phyloP scores from a whole-genome alignment of 2,797 vertebrate genomes.

The Hapalemur alaotrensis region DNA sequence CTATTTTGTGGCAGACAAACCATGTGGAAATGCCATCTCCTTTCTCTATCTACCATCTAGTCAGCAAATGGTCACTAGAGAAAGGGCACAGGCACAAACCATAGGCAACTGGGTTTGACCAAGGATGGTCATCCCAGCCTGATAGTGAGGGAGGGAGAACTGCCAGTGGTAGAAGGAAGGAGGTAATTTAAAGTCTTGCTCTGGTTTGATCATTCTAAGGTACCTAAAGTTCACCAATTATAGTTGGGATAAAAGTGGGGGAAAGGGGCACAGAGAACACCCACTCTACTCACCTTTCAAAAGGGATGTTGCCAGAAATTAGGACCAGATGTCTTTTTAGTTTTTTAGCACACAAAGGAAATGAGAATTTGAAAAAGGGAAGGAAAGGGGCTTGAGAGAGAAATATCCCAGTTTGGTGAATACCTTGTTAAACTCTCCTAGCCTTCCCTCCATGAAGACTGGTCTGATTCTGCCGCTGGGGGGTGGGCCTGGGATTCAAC shows the following conservation, averaged over 20 bases:
- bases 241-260: not conserved
- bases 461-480: not conserved
- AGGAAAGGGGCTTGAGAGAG: not conserved
- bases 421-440: not conserved
- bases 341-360: not conserved
- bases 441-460: not conserved
- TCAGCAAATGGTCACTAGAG: not conserved
- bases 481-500: not conserved
- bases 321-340: not conserved
- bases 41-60: not conserved
- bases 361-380: not conserved
- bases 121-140: not conserved
- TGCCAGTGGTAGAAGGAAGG: not conserved
- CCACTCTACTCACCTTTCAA: not conserved
- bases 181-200: not conserved
- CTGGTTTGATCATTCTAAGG: not conserved
- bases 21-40: not conserved
- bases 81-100: not conserved
- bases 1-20: not conserved
- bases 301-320: not conserved
- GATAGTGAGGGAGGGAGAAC: not conserved
- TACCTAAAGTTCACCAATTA: not conserved
- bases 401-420: not conserved
- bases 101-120: not conserved
- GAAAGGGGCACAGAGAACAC: not conserved